Evolutionary conservation across 2,888 invertebrate genomes (phyloP).

Genomic region (Polymixis lichenea): DNA sequence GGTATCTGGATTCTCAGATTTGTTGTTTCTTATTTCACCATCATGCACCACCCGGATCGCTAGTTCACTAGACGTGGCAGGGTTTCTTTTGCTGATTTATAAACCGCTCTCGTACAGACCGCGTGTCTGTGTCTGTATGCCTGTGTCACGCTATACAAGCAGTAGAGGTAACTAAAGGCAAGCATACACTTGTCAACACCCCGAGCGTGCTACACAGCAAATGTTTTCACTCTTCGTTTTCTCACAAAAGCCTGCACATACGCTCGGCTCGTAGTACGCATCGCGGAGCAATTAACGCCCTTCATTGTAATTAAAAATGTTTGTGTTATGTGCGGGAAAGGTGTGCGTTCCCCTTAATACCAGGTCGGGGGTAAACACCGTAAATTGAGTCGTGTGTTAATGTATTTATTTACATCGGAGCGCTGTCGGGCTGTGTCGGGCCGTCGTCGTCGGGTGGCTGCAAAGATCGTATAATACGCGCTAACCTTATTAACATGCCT

Average conservation of each 20-base stretch:
- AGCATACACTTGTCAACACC: slow-evolving; percentile 1
- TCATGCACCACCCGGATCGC: background rate
- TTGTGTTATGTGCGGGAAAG: background rate
- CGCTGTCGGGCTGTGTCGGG: background rate
- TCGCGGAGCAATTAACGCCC: background rate
- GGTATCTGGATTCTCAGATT: background rate
- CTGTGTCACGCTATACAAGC: background rate
- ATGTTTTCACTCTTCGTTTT: slow-evolving; percentile 7
- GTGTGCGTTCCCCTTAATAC: slow-evolving; percentile 1
- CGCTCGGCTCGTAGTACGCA: no score
- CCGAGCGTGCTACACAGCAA: background rate
- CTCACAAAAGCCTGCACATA: background rate
- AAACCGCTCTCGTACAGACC: background rate
- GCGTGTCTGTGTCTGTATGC: background rate
- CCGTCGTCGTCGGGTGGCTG: background rate
- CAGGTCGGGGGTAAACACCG: slow-evolving; percentile 25
- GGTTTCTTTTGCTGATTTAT: slow-evolving; percentile 27
- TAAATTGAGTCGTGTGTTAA: slow-evolving; percentile 43
- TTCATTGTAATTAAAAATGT: slow-evolving; percentile 9
- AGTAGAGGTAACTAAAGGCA: slow-evolving; percentile 7
- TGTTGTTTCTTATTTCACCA: background rate
- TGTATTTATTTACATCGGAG: slow-evolving; percentile 42
- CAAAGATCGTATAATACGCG: slow-evolving; percentile 8
- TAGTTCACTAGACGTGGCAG: slow-evolving; percentile 6
- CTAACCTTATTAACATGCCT: slow-evolving; percentile 36